Conservation (phyloP, 2,888 invertebrate genomes). For the Mythimna impura region DNA sequence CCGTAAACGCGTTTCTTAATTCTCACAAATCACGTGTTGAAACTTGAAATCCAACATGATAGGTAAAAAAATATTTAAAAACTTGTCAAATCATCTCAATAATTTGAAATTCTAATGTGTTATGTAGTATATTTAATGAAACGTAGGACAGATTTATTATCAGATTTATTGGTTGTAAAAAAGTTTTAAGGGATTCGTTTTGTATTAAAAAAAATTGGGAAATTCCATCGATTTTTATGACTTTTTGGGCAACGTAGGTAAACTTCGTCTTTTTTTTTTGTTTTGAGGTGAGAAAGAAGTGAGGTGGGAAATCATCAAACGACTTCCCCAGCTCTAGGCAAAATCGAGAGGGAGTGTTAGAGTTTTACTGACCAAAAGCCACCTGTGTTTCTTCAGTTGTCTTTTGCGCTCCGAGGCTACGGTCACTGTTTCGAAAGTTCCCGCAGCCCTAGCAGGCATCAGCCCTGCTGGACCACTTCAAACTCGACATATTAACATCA, state of each 20-base stretch:
- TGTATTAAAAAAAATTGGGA: background rate
- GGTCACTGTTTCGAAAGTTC: too few species aligned
- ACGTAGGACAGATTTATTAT: constrained; percentile 46
- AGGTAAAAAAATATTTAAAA: constrained; percentile 13
- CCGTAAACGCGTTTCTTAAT: constrained; percentile 38
- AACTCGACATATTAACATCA: too few species aligned
- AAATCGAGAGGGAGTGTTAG: too few species aligned
- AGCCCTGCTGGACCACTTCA: too few species aligned
- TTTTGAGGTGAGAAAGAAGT: too few species aligned
- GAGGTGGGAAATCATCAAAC: too few species aligned
- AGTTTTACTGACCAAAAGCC: too few species aligned
- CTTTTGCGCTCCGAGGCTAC: too few species aligned
- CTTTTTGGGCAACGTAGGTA: background rate
- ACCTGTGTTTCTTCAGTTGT: too few species aligned
- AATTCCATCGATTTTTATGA: constrained; percentile 19
- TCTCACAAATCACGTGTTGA: constrained; percentile 22
- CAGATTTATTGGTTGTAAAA: constrained; percentile 27
- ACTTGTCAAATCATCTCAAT: constrained; percentile 26
- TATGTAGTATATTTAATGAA: constrained; percentile 12
- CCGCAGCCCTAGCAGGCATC: too few species aligned
- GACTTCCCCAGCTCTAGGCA: too few species aligned
- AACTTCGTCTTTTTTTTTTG: background rate
- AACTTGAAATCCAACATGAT: constrained; percentile 25
- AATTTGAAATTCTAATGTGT: constrained; percentile 36
- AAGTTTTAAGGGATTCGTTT: constrained; percentile 9